These are phyloP conservation scores for Podabrus alpinus DNA, from an alignment of 2,888 invertebrate genomes.

Conservation along the genomic window DNA sequence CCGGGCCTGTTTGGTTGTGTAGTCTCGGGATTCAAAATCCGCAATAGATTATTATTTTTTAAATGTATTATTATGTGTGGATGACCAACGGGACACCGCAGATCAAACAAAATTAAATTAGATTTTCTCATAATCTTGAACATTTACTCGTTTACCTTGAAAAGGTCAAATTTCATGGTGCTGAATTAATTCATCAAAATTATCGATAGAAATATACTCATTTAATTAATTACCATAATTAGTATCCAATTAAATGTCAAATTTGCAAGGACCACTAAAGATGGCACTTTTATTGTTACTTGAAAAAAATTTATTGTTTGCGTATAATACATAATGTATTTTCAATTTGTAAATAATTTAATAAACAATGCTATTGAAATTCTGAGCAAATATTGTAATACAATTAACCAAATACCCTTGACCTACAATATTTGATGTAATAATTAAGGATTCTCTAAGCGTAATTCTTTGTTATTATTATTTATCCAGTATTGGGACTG, in stretches of 20 bases:
- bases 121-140: background rate
- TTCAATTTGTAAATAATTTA: background rate
- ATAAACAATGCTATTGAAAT: background rate
- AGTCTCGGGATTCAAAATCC: too few relatives aligned
- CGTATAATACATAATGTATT: too few relatives aligned
- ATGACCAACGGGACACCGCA: too few relatives aligned
- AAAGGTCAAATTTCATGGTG: background rate
- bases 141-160: background rate
- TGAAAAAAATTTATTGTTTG: too few relatives aligned
- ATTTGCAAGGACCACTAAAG: background rate
- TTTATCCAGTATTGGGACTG: background rate
- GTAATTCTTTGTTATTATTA: background rate
- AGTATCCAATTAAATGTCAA: background rate
- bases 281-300: too few relatives aligned
- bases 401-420: background rate
- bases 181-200: background rate
- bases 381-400: background rate
- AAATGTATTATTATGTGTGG: too few relatives aligned
- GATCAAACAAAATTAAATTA: too few relatives aligned
- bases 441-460: background rate
- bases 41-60: too few relatives aligned
- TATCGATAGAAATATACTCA: background rate
- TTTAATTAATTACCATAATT: background rate
- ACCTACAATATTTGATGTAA: background rate
- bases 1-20: too few relatives aligned